These are phyloP conservation scores for Stylophora pistillata DNA, from an alignment of 64 coral and sea anemone species.

Conservation along the genomic window DNA sequence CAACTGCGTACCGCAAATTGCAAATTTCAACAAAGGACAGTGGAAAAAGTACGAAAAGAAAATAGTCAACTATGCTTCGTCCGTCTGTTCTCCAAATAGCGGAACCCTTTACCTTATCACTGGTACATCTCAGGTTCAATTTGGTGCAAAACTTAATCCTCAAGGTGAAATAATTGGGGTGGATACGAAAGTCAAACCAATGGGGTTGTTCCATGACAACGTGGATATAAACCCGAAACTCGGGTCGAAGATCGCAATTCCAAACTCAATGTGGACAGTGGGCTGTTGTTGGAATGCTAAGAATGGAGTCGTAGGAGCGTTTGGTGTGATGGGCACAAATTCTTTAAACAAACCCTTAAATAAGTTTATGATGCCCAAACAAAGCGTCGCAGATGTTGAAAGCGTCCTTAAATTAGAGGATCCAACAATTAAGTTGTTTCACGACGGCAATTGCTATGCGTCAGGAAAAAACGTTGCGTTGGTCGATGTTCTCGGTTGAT, in stretches of 20 bases:
- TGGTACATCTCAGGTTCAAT: neutral
- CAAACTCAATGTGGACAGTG: conserved; percentile 38
- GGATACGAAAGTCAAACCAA: neutral
- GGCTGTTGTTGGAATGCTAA: neutral
- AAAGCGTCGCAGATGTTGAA: no score
- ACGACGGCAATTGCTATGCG: no score
- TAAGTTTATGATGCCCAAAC: no score
- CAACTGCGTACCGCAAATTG: conserved; percentile 26
- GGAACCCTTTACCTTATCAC: conserved; percentile 17
- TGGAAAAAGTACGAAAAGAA: neutral
- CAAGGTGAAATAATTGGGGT: neutral
- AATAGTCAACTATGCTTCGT: no score
- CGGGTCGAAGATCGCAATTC: conserved; percentile 26
- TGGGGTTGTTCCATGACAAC: neutral
- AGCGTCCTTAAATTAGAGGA: no score
- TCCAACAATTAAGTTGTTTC: no score
- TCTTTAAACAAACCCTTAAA: no score
- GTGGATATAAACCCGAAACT: neutral
- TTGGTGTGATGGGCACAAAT: conserved; percentile 23
- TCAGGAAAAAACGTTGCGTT: no score
- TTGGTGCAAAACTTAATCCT: neutral
- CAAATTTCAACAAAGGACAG: neutral
- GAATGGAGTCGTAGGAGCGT: neutral
- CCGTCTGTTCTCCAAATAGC: no score
- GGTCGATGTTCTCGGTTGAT: no score